These are phyloP conservation scores for Labeo calbasu DNA, from an alignment of 2,797 vertebrate genomes.

Conservation along the genomic window DNA sequence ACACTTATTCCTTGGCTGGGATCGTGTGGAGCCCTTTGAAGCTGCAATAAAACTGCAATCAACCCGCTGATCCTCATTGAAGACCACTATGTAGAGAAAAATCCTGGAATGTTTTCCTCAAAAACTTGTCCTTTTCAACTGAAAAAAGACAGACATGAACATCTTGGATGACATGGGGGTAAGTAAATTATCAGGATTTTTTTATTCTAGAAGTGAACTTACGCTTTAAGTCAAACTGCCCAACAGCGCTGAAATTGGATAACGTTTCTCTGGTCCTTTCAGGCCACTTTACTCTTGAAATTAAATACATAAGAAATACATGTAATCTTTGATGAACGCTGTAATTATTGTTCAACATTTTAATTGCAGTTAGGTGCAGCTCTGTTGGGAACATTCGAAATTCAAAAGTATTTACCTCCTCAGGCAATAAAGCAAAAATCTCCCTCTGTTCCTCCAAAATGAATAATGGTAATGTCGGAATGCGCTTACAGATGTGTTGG, in stretches of 20 bases:
- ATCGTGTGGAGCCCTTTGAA: too few relatives aligned
- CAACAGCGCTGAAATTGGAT: neutral
- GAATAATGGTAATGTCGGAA: neutral
- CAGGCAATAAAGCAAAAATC: neutral
- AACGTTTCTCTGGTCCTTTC: neutral
- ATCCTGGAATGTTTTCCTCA: too few relatives aligned
- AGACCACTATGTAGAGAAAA: too few relatives aligned
- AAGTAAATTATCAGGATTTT: too few relatives aligned
- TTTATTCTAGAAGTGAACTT: too few relatives aligned
- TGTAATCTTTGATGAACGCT: neutral
- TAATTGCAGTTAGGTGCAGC: slow-evolving; percentile 24
- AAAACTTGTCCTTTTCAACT: too few relatives aligned
- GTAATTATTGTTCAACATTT: slow-evolving; percentile 34
- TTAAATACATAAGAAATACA: slow-evolving; percentile 5
- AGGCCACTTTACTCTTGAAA: slow-evolving; percentile 9
- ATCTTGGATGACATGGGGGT: too few relatives aligned
- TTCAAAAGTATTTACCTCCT: slow-evolving; percentile 21
- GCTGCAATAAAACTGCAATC: too few relatives aligned
- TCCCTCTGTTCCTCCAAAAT: neutral
- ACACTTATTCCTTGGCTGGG: too few relatives aligned
- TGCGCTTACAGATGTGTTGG: neutral
- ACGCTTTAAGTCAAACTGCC: neutral
- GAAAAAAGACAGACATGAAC: too few relatives aligned
- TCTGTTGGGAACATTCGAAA: neutral
- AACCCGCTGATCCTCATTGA: too few relatives aligned